phyloP scores from a whole-genome alignment of 2,888 invertebrate species.

The Pogonocherus hispidulus region DNA sequence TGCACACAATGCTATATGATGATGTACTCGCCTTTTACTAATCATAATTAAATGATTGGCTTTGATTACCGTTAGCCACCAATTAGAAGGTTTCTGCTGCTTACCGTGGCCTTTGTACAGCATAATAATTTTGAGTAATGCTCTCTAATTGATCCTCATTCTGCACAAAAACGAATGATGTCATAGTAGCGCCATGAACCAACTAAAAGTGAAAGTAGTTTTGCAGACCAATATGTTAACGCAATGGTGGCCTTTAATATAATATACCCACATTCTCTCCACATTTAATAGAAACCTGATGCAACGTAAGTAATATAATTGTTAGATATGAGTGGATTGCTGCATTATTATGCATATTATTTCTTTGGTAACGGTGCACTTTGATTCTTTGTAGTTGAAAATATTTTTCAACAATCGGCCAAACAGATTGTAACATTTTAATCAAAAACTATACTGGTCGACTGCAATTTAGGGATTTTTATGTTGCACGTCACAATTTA shows the following conservation, averaged over 20 bases:
- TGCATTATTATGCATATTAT: background rate
- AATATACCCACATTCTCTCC: constrained; percentile 10
- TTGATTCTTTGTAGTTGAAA: too few species aligned
- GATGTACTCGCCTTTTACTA: too few species aligned
- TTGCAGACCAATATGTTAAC: background rate
- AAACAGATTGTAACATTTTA: too few species aligned
- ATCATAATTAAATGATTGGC: too few species aligned
- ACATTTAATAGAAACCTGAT: constrained; percentile 2
- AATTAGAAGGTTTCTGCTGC: background rate
- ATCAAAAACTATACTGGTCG: too few species aligned
- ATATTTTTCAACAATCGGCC: too few species aligned
- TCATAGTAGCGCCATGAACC: background rate
- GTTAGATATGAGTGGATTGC: background rate
- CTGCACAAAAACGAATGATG: constrained; percentile 2
- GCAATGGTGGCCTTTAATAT: constrained; percentile 12
- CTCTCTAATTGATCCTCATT: background rate
- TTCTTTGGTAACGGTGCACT: background rate
- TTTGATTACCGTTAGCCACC: background rate
- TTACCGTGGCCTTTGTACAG: background rate
- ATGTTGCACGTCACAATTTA: too few species aligned
- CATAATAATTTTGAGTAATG: background rate
- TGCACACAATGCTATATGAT: too few species aligned
- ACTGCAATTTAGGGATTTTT: too few species aligned
- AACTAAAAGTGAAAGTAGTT: constrained; percentile 8
- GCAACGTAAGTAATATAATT: background rate